Percentiles rank a stretch among this genome's conserved stretches.
Evolutionary conservation across 1,140 invertebrate species (phyloP).

Genomic region (Capitella teleta): DNA sequence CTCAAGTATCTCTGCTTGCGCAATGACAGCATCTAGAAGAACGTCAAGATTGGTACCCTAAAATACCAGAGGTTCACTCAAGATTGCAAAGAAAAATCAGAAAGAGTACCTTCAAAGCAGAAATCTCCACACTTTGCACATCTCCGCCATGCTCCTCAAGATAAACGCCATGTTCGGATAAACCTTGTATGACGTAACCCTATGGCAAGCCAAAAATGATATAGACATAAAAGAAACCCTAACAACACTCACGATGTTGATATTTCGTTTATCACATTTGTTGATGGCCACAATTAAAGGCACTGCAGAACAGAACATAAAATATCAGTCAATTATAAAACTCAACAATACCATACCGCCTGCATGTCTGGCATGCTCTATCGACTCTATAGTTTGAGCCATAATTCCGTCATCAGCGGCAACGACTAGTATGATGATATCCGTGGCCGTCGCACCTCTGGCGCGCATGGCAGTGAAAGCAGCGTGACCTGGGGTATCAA

Average conservation of each 20-base stretch:
- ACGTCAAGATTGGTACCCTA: neutral
- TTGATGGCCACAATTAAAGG: constrained; percentile 97
- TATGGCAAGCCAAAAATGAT: no score
- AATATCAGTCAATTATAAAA: no score
- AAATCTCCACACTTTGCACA: constrained; percentile 80
- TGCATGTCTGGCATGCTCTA: constrained; percentile 41
- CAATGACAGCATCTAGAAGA: constrained; percentile 60
- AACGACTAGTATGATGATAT: constrained; percentile 91
- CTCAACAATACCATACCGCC: no score
- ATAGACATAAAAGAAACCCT: no score
- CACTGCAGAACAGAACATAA: constrained; percentile 47
- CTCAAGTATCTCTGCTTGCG: constrained; percentile 76
- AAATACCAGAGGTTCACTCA: neutral
- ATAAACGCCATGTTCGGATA: constrained; percentile 63
- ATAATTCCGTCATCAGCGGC: constrained; percentile 98
- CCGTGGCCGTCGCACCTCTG: constrained; percentile 81
- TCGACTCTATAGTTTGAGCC: constrained; percentile 76
- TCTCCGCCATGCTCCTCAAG: constrained; percentile 86
- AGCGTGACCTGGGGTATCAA: constrained; percentile 99
- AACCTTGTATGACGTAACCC: no score
- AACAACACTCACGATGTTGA: no score
- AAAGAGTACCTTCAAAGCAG: constrained; percentile 55
- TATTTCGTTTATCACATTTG: constrained; percentile 90
- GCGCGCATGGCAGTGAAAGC: constrained; percentile 85
- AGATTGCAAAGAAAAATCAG: neutral